Evolutionary conservation across 2,797 vertebrate genomes (phyloP).

Genomic region (Heterohyrax brucei): DNA sequence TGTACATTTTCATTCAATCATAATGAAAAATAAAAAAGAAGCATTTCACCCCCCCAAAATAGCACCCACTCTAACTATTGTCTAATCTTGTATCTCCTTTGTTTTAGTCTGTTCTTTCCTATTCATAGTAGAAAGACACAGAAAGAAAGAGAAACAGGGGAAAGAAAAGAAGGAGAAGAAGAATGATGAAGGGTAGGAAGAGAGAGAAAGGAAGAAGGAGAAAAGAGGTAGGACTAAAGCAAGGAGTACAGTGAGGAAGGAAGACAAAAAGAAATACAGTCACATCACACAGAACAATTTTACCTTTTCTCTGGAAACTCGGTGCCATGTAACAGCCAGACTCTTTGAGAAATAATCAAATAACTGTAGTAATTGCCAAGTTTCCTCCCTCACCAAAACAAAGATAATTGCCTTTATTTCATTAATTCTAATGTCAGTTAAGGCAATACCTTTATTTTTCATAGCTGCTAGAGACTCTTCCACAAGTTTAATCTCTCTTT

Average conservation of each 20-base stretch:
- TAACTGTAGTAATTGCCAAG: neutral
- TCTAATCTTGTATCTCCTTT: neutral
- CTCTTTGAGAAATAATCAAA: neutral
- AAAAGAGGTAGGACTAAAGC: too few relatives aligned
- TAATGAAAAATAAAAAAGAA: too few relatives aligned
- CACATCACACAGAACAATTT: neutral
- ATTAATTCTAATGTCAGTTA: constrained; percentile 36
- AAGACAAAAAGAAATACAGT: too few relatives aligned
- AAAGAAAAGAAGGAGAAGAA: neutral
- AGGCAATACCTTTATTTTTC: constrained; percentile 37
- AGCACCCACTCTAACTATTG: neutral
- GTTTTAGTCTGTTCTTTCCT: neutral
- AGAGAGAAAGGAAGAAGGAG: neutral
- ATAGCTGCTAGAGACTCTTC: neutral
- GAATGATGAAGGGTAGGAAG: neutral
- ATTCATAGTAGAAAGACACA: neutral
- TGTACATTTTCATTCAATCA: too few relatives aligned
- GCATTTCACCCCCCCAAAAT: neutral
- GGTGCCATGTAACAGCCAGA: neutral
- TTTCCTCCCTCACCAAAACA: neutral
- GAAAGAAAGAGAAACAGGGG: neutral
- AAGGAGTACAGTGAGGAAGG: too few relatives aligned
- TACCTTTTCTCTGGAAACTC: neutral
- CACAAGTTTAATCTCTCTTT: constrained; percentile 12
- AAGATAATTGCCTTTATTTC: constrained; percentile 14